Evolutionary conservation across 2,113 vertebrate species (phyloP).

Genomic region (Tachysurus fulvidraco): DNA sequence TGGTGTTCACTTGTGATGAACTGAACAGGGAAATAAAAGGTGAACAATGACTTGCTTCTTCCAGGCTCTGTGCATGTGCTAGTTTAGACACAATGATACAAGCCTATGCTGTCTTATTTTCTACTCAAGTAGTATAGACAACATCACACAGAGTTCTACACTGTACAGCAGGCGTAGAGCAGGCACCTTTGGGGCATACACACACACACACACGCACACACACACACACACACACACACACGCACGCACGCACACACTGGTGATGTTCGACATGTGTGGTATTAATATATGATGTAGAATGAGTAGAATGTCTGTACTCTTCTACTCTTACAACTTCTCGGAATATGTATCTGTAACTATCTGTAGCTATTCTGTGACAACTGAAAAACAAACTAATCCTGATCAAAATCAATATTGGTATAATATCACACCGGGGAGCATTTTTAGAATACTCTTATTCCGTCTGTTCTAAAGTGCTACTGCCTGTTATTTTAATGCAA

Average conservation of each 20-base stretch:
- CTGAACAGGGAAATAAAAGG: background rate
- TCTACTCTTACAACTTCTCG: background rate
- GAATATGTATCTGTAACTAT: background rate
- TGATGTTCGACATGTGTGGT: background rate
- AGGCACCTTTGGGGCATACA: background rate
- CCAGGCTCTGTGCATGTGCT: background rate
- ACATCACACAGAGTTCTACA: background rate
- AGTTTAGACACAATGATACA: conserved; percentile 3
- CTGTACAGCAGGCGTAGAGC: background rate
- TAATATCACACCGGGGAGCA: conserved; percentile 69
- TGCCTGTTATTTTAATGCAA: conserved; percentile 68
- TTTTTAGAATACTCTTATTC: conserved; percentile 67
- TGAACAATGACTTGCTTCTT: conserved; percentile 15
- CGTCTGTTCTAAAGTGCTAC: conserved; percentile 67
- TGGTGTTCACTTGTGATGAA: background rate
- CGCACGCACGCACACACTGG: background rate
- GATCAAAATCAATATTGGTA: conserved; percentile 62
- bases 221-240: background rate
- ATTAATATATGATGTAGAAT: conserved; percentile 9
- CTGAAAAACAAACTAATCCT: conserved; percentile 64
- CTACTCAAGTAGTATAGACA: conserved; percentile 16
- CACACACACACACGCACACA: background rate
- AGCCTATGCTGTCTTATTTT: conserved; percentile 3
- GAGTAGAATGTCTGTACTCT: conserved; percentile 28
- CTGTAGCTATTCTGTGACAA: conserved; percentile 8